A percentile compares a stretch with the other conserved stretches of the same genome.
phyloP scores from a whole-genome alignment of 2,888 invertebrate species.

The Dilophus febrilis region DNA sequence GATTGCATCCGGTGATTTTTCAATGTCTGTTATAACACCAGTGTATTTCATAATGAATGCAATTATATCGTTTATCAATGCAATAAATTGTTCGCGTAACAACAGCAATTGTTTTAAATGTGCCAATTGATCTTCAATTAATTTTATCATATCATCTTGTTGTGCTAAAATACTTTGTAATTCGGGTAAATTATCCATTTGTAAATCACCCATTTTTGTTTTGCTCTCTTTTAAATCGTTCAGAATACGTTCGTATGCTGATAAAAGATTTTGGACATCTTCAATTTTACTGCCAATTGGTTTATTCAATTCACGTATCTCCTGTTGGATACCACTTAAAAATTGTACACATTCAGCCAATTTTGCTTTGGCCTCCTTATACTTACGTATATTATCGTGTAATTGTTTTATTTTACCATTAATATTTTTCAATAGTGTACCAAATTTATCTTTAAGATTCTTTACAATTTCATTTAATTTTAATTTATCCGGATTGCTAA shows the following conservation, averaged over 20 bases:
- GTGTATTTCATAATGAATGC: conserved; percentile 77
- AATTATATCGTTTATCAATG: conserved; percentile 70
- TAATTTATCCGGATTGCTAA: conserved; percentile 73
- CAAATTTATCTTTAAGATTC: conserved; percentile 60
- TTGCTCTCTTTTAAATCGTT: conserved; percentile 63
- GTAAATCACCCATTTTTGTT: conserved; percentile 57
- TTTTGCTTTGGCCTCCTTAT: conserved; percentile 62
- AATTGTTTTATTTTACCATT: conserved; percentile 57
- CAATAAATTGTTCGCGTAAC: conserved; percentile 75
- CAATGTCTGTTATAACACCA: conserved; percentile 68
- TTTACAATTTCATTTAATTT: conserved; percentile 66
- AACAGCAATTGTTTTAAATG: conserved; percentile 60
- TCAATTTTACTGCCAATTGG: conserved; percentile 77
- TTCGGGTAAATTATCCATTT: conserved; percentile 59
- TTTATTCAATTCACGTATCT: conserved; percentile 64
- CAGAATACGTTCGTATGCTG: conserved; percentile 60
- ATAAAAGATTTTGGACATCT: conserved; percentile 71
- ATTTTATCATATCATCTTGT: conserved; percentile 71
- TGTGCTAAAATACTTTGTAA: conserved; percentile 60
- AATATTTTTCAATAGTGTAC: conserved; percentile 54
- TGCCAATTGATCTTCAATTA: conserved; percentile 72
- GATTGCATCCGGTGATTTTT: conserved; percentile 61
- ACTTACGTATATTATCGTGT: conserved; percentile 60
- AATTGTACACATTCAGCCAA: conserved; percentile 66
- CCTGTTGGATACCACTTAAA: conserved; percentile 64